These are phyloP conservation scores for Zootoca vivipara DNA, from an alignment of 2,113 vertebrate species.

Conservation along the genomic window DNA sequence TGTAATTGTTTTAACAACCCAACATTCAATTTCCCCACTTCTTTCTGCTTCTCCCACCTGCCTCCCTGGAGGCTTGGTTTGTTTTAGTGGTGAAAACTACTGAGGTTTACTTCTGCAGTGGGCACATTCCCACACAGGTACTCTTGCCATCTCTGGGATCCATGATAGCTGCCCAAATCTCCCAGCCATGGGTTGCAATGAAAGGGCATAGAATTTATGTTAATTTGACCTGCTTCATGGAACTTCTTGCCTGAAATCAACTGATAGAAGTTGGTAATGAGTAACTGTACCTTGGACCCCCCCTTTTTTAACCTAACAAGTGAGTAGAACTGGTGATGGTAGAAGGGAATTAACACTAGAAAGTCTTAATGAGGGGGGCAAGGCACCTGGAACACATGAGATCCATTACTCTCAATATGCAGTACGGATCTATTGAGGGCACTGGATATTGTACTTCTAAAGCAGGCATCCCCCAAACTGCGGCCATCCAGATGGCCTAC, in stretches of 20 bases:
- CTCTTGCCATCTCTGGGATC: neutral
- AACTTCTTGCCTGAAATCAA: neutral
- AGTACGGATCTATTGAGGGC: neutral
- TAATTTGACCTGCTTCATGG: neutral
- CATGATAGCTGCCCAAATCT: neutral
- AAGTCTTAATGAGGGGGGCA: neutral
- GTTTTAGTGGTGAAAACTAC: neutral
- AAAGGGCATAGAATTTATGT: neutral
- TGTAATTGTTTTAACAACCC: too few relatives aligned
- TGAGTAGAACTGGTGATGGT: neutral
- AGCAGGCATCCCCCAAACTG: too few relatives aligned
- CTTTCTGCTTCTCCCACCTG: neutral
- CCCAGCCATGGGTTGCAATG: too few relatives aligned
- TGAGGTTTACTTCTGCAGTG: neutral
- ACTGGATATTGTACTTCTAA: neutral
- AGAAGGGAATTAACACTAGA: neutral
- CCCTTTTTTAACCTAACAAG: neutral
- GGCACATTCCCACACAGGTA: neutral
- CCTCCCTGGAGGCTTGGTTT: neutral
- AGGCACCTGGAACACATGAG: neutral
- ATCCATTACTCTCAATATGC: neutral
- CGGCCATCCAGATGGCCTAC: too few relatives aligned
- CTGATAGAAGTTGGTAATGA: neutral
- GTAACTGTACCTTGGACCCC: neutral
- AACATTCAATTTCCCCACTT: neutral